Percentiles rank a stretch among this genome's conserved stretches.
Conservation (phyloP, 1,140 invertebrate species). For the Leptinotarsa undecemlineata region DNA sequence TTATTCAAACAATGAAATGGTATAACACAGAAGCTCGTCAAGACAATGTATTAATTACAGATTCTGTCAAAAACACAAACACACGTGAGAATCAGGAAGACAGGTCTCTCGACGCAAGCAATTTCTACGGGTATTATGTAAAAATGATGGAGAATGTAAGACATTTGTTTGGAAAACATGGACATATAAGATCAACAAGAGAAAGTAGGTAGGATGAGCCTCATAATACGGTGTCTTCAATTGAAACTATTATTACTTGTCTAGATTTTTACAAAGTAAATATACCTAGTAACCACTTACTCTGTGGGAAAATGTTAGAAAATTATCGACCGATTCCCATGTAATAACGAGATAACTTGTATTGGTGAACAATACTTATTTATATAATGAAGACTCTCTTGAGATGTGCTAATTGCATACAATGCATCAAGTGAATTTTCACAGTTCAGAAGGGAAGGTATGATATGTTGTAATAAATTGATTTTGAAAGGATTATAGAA, state of each 20-base stretch:
- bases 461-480: no score
- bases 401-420: no score
- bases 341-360: no score
- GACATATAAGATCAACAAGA: not conserved
- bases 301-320: not conserved
- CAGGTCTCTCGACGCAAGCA: not conserved
- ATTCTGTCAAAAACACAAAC: conserved; percentile 2
- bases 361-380: no score
- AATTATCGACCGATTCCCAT: not conserved
- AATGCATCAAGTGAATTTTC: no score
- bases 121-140: not conserved
- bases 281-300: not conserved
- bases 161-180: not conserved
- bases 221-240: not conserved
- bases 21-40: not conserved
- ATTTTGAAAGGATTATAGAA: no score
- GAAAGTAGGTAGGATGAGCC: conserved; percentile 4
- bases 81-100: not conserved
- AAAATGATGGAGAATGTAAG: conserved; percentile 6
- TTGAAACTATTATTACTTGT: not conserved
- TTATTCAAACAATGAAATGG: not conserved
- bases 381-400: no score
- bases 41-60: not conserved
- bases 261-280: conserved; percentile 6
- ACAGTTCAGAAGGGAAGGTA: no score